A percentile compares a stretch with the other conserved stretches of the same genome.
phyloP scores from a whole-genome alignment of 2,113 vertebrate species.

The Oncorhynchus tshawytscha region DNA sequence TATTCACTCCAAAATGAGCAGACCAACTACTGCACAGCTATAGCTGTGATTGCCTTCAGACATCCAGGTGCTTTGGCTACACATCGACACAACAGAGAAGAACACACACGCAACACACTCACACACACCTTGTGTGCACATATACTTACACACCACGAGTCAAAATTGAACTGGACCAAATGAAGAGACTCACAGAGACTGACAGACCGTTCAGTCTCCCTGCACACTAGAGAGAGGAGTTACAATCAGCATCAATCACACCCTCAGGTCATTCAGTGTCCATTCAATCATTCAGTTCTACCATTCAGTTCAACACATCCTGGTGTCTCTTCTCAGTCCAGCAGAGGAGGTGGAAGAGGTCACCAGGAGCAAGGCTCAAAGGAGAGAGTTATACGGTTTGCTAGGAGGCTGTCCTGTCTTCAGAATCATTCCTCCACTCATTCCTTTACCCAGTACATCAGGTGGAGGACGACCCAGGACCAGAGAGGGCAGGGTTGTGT shows the following conservation, averaged over 20 bases:
- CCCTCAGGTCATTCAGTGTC: constrained; percentile 27
- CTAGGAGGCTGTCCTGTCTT: neutral
- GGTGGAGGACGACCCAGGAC: constrained; percentile 4
- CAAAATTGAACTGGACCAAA: neutral
- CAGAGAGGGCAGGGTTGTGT: constrained; percentile 1
- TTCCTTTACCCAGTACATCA: constrained; percentile 10
- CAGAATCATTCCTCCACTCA: neutral
- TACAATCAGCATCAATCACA: constrained; percentile 42
- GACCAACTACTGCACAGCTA: constrained; percentile 12
- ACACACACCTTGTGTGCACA: too few species aligned
- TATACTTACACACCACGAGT: too few species aligned
- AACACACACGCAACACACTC: neutral
- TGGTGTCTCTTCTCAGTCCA: neutral
- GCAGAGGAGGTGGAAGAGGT: constrained; percentile 8
- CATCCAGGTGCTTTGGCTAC: constrained; percentile 34
- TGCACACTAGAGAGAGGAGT: constrained; percentile 23
- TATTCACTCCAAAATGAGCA: neutral
- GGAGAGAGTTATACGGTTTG: neutral
- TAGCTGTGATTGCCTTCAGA: constrained; percentile 20
- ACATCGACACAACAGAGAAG: constrained; percentile 18
- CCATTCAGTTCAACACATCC: neutral
- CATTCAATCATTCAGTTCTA: neutral
- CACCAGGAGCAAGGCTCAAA: neutral
- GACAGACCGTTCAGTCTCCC: constrained; percentile 40
- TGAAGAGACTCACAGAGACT: constrained; percentile 16